These are phyloP conservation scores for Lamproptera curius DNA, from an alignment of 2,888 invertebrate species.

Conservation along the genomic window DNA sequence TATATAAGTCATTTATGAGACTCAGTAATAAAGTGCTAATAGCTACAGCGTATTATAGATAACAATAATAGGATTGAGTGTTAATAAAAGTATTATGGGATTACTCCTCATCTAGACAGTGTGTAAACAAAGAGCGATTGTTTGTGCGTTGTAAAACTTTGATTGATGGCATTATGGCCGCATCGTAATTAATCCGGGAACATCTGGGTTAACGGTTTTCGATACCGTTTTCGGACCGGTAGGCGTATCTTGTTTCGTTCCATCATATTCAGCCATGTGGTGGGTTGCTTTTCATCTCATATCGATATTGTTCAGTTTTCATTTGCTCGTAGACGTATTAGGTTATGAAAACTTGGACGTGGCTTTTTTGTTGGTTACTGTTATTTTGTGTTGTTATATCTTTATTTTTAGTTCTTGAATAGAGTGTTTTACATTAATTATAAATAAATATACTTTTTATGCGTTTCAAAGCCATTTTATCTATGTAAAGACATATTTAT, in stretches of 20 bases:
- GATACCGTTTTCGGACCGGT: constrained; percentile 37
- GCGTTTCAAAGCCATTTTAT: not conserved
- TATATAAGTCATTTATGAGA: no score
- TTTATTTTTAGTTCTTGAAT: not conserved
- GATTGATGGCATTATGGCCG: constrained; percentile 70
- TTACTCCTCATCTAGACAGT: constrained; percentile 51
- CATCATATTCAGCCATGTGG: constrained; percentile 4
- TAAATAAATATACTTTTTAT: not conserved
- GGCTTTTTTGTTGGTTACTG: constrained; percentile 18
- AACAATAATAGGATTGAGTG: constrained; percentile 8
- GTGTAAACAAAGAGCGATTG: constrained; percentile 59
- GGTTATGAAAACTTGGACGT: not conserved
- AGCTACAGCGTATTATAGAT: no score
- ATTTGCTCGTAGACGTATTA: not conserved
- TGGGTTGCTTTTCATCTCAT: not conserved
- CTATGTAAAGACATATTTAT: not conserved
- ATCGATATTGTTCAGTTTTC: constrained; percentile 1
- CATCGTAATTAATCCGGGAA: constrained; percentile 62
- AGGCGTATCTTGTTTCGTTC: constrained; percentile 7
- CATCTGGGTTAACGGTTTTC: constrained; percentile 61
- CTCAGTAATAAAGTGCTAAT: not conserved
- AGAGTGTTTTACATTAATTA: not conserved
- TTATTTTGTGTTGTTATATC: not conserved
- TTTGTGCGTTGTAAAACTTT: constrained; percentile 65
- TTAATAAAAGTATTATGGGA: constrained; percentile 42